Evolutionary conservation across 2,888 invertebrate species (phyloP).

Genomic region (Neocrepidodera transversa): DNA sequence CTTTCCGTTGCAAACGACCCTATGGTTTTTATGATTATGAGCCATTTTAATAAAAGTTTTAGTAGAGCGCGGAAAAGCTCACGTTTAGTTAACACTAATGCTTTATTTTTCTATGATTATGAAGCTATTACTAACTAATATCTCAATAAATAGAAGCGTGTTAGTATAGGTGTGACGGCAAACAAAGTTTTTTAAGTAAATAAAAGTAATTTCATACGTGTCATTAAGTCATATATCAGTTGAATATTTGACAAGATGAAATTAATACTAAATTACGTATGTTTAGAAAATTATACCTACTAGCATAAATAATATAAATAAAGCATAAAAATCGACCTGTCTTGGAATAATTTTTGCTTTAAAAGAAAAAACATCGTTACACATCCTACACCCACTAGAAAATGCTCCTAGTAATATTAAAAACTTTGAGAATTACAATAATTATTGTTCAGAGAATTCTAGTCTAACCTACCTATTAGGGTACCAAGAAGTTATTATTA

Average conservation of each 20-base stretch:
- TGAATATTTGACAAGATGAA: constrained; percentile 7
- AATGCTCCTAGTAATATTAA: background rate
- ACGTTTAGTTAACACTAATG: constrained; percentile 28
- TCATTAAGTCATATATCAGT: constrained; percentile 15
- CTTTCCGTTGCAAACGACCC: constrained; percentile 17
- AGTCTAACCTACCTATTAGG: background rate
- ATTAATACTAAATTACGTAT: constrained; percentile 4
- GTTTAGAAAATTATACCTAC: background rate
- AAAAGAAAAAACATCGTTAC: background rate
- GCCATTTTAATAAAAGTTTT: constrained; percentile 6
- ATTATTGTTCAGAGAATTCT: background rate
- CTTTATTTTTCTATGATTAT: constrained; percentile 29
- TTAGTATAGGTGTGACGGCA: constrained; percentile 16
- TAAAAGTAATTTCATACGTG: constrained; percentile 19
- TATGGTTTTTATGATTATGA: constrained; percentile 22
- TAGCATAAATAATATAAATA: background rate
- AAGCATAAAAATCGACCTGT: background rate
- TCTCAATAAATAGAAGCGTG: constrained; percentile 32
- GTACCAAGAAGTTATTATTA: background rate
- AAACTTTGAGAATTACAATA: background rate
- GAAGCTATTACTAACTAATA: constrained; percentile 30
- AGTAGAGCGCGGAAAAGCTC: constrained; percentile 14
- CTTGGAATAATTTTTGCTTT: no score
- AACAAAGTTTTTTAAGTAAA: constrained; percentile 22
- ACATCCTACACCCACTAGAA: background rate